These are phyloP conservation scores for Benthosema pterotum DNA, from an alignment of 2,797 vertebrate species.

Conservation along the genomic window DNA sequence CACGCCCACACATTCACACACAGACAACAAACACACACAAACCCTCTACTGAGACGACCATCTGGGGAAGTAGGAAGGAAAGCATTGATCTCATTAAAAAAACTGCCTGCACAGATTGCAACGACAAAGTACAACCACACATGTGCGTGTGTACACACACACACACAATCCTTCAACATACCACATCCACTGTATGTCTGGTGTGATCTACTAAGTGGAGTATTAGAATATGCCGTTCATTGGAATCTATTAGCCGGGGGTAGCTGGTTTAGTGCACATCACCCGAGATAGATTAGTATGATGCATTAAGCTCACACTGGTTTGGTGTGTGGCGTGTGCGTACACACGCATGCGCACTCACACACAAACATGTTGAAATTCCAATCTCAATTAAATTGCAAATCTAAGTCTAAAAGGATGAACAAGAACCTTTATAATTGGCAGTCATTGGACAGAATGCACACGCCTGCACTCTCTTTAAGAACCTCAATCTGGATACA, in stretches of 20 bases:
- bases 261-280: constrained; percentile 56
- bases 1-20: constrained; percentile 1
- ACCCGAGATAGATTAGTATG: constrained; percentile 41
- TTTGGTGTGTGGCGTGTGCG: not conserved
- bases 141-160: not conserved
- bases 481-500: too few relatives aligned
- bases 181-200: constrained; percentile 16
- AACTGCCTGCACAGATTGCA: constrained; percentile 53
- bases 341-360: constrained; percentile 9
- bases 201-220: constrained; percentile 71
- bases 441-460: too few relatives aligned
- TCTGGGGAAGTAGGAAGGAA: constrained; percentile 58
- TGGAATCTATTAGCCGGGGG: constrained; percentile 70
- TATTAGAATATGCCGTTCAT: constrained; percentile 68
- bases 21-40: constrained; percentile 11
- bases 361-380: too few relatives aligned
- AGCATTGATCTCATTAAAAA: constrained; percentile 67
- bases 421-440: too few relatives aligned
- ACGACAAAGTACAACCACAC: not conserved
- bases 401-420: too few relatives aligned
- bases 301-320: constrained; percentile 46
- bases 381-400: too few relatives aligned
- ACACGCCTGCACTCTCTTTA: too few relatives aligned
- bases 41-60: constrained; percentile 50
- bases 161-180: not conserved